These are phyloP conservation scores for Sinohyriopsis cumingii DNA, from an alignment of 2,888 invertebrate species.

Conservation along the genomic window DNA sequence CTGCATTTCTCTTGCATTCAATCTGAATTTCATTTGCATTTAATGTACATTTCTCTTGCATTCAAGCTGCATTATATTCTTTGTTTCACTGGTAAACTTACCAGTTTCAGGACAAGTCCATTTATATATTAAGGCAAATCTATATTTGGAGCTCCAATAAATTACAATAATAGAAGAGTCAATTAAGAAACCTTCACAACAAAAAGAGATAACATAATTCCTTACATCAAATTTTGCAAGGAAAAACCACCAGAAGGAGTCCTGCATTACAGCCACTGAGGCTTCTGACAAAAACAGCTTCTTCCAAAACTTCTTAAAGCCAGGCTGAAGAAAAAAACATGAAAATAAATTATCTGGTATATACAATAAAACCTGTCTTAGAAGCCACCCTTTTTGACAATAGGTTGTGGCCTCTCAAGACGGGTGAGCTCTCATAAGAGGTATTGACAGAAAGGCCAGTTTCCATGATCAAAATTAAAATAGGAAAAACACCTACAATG, in stretches of 20 bases:
- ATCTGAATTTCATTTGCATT: too few relatives aligned
- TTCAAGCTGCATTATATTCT: too few relatives aligned
- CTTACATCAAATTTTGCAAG: conserved; percentile 56
- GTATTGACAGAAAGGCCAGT: too few relatives aligned
- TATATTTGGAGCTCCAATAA: not conserved
- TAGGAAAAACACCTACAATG: too few relatives aligned
- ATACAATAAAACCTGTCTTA: not conserved
- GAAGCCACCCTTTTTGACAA: too few relatives aligned
- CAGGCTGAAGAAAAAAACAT: conserved; percentile 53
- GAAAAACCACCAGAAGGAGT: conserved; percentile 71
- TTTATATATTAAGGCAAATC: not conserved
- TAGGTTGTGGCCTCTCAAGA: too few relatives aligned
- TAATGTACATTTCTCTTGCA: too few relatives aligned
- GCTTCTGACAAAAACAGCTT: conserved; percentile 70
- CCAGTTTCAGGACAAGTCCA: too few relatives aligned
- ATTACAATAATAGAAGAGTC: not conserved
- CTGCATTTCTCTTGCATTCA: too few relatives aligned
- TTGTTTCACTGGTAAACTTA: too few relatives aligned
- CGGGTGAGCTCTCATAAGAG: too few relatives aligned
- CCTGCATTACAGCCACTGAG: conserved; percentile 69
- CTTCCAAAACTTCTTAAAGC: conserved; percentile 70
- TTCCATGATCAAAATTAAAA: too few relatives aligned
- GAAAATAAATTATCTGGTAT: not conserved
- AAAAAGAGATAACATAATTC: conserved; percentile 1
- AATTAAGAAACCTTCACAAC: not conserved